These are phyloP conservation scores for Lepidurus arcticus DNA, from an alignment of 1,140 invertebrate species.

Conservation along the genomic window DNA sequence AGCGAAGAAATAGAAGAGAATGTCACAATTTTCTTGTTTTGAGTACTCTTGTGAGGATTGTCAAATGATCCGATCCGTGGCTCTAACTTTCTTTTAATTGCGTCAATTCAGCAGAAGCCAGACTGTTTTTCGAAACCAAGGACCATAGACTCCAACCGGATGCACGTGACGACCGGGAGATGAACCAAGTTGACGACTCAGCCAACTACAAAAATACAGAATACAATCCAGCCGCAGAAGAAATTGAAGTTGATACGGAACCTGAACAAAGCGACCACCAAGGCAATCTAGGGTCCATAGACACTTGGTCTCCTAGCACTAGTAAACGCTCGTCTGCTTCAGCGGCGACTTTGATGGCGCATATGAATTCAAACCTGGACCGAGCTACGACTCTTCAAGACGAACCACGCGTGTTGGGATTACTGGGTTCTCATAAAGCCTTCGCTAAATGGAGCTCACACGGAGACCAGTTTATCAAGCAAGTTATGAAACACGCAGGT, in stretches of 20 bases:
- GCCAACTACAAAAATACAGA: background rate
- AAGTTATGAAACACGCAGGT: slow-evolving; percentile 6
- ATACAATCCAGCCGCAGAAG: background rate
- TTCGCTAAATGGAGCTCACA: background rate
- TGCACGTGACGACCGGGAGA: background rate
- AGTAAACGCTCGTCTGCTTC: background rate
- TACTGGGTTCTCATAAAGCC: background rate
- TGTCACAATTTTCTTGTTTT: too few relatives aligned
- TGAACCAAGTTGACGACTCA: background rate
- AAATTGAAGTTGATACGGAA: background rate
- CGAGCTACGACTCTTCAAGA: background rate
- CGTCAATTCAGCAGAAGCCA: slow-evolving; percentile 2
- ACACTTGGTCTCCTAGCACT: slow-evolving; percentile 2
- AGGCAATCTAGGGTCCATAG: background rate
- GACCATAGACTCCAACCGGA: background rate
- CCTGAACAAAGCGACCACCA: background rate
- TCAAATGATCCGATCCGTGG: too few relatives aligned
- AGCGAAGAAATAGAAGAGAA: background rate
- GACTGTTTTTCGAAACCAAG: background rate
- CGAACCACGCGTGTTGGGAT: background rate
- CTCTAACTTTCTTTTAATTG: slow-evolving; percentile 1
- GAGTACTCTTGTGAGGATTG: too few relatives aligned
- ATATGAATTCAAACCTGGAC: background rate
- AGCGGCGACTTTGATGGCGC: background rate
- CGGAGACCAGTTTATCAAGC: background rate